Conservation (phyloP, 2,113 vertebrate genomes). For the Emydocephalus ijimae region DNA sequence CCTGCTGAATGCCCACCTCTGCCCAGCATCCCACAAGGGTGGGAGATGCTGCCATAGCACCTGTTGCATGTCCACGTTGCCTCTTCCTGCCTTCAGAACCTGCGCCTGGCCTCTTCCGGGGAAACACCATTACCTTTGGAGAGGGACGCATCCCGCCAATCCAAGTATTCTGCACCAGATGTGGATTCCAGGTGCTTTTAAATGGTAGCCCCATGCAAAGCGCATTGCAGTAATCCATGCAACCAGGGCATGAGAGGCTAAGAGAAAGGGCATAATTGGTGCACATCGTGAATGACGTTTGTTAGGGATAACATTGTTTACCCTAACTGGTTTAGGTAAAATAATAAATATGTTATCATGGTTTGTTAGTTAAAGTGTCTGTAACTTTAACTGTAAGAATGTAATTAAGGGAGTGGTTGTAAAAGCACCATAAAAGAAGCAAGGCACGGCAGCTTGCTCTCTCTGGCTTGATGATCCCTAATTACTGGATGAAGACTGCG, state of each 20-base stretch:
- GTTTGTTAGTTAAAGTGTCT: no score
- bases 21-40: not conserved
- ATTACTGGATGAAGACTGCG: no score
- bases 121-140: not conserved
- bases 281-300: not conserved
- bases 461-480: no score
- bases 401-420: no score
- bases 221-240: not conserved
- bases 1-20: no score
- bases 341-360: no score
- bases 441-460: no score
- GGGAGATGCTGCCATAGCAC: not conserved
- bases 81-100: not conserved
- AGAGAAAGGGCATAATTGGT: not conserved
- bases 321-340: no score
- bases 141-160: not conserved
- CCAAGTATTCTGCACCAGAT: not conserved
- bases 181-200: not conserved
- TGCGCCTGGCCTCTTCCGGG: accelerated
- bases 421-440: no score
- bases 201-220: not conserved
- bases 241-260: not conserved
- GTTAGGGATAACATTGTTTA: no score
- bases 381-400: no score
- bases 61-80: not conserved